Base-by-base conservation (phyloP, 2,797 vertebrate genomes). In the Natrix natrix region DNA sequence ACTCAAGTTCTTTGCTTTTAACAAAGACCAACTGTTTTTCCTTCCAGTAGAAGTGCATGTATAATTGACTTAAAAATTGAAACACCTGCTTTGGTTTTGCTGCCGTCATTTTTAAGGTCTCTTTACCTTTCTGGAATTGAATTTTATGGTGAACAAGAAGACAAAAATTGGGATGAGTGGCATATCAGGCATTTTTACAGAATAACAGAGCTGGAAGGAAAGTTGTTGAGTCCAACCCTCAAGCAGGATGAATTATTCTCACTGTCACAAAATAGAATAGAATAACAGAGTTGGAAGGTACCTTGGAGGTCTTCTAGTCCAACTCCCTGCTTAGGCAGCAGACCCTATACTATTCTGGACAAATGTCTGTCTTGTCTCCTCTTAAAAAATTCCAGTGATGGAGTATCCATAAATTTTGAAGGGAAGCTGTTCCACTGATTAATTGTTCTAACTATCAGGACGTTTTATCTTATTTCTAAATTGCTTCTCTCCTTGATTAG, bases 91-190 rank as follows among this genome's bases (percentile, higher is more conserved):
- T 94, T 93, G 93, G 93, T 26, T 12, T 88, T 95, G 57, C 55
- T 69, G 37, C 61, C 87, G 60, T 94, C 87, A 91, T 92, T 93
- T 89, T 0, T 89, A 92, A 96, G 94, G 66, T 95, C 95, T 97
- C 96, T 95, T 95, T 95, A 93, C 95, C 95, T 96, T 97, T 97
- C 95, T 59, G n/a, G 95, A 95, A 96, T 94, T 91, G 93, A 94
- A 92, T 90, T 95, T 94, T 91, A 95, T 95, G 95, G 95, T 87
- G 93, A 95, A 96, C 95, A 89, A 86, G 90, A 93, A 93, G 95
- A 94, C 74, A 78, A 12, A 83, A 83, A 83, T 22, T 24, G 74
- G 74, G 20, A 24, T 83, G 37, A 83, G 37, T 11, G 20, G 74
- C 74, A 12, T 83, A 48, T 83, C 37, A 83, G 32, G 32, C 69